Base-by-base conservation (phyloP, 2,888 invertebrate species). In the Altica lythri region DNA sequence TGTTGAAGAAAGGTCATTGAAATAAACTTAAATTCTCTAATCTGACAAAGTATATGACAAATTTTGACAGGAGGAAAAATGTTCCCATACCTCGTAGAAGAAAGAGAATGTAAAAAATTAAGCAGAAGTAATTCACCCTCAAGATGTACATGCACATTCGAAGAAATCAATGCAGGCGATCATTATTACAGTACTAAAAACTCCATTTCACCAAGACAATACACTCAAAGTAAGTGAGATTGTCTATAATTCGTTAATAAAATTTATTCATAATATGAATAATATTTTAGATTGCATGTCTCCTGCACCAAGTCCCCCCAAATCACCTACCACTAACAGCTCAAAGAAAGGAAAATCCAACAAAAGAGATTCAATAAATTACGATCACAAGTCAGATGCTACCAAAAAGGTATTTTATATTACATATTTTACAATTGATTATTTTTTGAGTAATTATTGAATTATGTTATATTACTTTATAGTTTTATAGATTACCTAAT, bases 341-440 rank as follows among this genome's bases (percentile, higher is more conserved):
- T 60, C 64, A 35, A 65, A 65, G 55, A 65, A 59, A 40, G 48
- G 42, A 8, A 42, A 48, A 9, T 61, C 56, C 59, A 32, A 40
- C 22, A 61, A 66, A 27, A 57, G 65, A 22, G 71, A 73, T 37
- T 63, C 68, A 2, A 32, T 65, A 16, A 69, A 61, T 56, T 72
- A 71, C 10, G 40, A 40, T 34, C 72, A 69, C 45, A 74, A 72
- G 59, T 73, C 74, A 9, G 73, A 73, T 52, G 71, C 74, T 12
- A 70, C 75, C 8, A 92, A 91, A 75, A 94, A 97, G 73, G 62
- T 62, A 57, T 29, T 37, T 30, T 10, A 44, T n/a, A n/a, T n/a
- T n/a, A n/a, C n/a, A n/a, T n/a, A n/a, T n/a, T n/a, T n/a, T n/a
- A n/a, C n/a, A n/a, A n/a, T n/a, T n/a, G n/a, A n/a, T n/a, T n/a